Evolutionary conservation across 2,113 vertebrate genomes (phyloP).

Genomic region (Xiphorhynchus elegans): DNA sequence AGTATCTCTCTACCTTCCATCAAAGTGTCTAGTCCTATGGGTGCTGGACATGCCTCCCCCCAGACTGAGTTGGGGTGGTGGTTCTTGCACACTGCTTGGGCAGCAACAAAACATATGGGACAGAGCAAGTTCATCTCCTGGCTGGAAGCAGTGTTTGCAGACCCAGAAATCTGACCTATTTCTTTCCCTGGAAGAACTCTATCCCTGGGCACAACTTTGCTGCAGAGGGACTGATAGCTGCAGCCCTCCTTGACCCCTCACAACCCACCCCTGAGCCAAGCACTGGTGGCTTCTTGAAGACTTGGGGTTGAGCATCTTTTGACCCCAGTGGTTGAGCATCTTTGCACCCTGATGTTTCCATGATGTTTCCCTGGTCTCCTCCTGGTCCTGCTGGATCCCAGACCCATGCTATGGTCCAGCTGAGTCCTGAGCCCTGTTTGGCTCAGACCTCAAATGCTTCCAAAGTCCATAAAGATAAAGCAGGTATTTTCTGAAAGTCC

Average conservation of each 20-base stretch:
- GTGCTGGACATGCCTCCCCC: not conserved
- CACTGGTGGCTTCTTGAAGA: not conserved
- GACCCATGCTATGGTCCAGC: accelerated
- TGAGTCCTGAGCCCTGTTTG: not conserved
- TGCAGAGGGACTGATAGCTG: not conserved
- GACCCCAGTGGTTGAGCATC: not conserved
- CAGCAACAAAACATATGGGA: not conserved
- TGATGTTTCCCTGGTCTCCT: not conserved
- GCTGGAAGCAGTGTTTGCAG: not conserved
- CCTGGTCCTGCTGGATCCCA: not conserved
- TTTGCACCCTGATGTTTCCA: not conserved
- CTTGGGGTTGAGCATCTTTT: not conserved
- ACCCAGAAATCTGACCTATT: not conserved
- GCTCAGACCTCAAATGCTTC: not conserved
- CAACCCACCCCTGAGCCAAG: not conserved
- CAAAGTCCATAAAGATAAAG: not conserved
- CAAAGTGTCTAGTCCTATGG: not conserved
- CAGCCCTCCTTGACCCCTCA: not conserved
- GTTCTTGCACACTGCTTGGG: not conserved
- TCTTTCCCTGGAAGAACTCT: not conserved
- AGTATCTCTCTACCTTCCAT: not conserved
- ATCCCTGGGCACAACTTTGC: not conserved
- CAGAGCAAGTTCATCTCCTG: not conserved
- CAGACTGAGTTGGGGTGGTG: accelerated
- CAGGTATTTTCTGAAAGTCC: not conserved